Base-by-base conservation (phyloP, 2,113 vertebrate genomes). In the Corvus hawaiiensis region DNA sequence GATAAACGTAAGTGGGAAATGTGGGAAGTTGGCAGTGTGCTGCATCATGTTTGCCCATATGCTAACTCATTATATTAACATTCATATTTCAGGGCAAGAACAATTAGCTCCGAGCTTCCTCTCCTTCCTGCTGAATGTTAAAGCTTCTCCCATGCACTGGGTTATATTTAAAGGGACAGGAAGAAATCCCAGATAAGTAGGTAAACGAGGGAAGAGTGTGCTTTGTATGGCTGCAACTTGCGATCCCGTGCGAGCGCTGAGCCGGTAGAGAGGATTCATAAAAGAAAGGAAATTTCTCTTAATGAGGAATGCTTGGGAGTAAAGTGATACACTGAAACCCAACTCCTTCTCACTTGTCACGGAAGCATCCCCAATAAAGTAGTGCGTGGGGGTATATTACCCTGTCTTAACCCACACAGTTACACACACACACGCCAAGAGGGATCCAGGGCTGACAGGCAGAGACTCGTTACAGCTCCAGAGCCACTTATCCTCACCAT, bases 301-400 rank as follows among this genome's bases (percentile, higher is more conserved):
- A 58, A 77, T 61, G 33, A 54, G 2, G 56, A 89, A 49, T 2
- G 84, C 64, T 71, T 48, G 77, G 86, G 86, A 94, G 54, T 33
- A 35, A 89, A 90, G 93, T 8, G 77, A 81, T 75, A 16, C 83
- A 41, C 79, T 22, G 86, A 72, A 87, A 95, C 46, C 37, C 64
- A 84, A 43, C 94, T 84, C 81, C 39, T 80, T 75, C 91, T 94
- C 87, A 37, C 89, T 94, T 88, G 91, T 84, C 93, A 80, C 23
- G 84, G 74, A 76, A 92, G 96, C 95, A 95, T 93, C 89, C 84
- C 76, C 91, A 14, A 35, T 73, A 84, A 95, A 97, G 93, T 43
- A 43, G 55, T 11, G 94, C 41, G 83, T 75, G 81, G 96, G 91
- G 66, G 51, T 4, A 7, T 10, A 39, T 87, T 49, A 55, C 49